These are phyloP conservation scores for Ptychodera flava DNA, from an alignment of 35 echinoderm and acorn worm genomes.

Conservation along the genomic window DNA sequence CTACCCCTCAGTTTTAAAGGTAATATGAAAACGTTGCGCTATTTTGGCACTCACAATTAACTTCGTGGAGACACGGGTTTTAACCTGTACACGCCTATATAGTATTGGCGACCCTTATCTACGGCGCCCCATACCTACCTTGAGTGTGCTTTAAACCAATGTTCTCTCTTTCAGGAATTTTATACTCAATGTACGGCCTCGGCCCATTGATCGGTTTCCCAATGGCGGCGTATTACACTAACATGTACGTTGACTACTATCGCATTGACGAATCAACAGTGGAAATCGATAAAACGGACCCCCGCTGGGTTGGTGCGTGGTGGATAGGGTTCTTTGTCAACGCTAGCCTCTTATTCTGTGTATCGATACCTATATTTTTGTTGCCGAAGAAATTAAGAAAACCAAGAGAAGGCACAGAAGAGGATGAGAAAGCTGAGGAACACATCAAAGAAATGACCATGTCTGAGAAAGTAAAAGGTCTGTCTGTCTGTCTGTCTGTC, in stretches of 20 bases:
- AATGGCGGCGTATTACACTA: neutral
- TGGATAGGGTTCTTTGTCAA: constrained; percentile 23
- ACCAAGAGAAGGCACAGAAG: too few relatives aligned
- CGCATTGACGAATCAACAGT: constrained; percentile 5
- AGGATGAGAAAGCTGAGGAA: too few relatives aligned
- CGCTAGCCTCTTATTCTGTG: neutral
- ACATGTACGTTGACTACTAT: constrained; percentile 26
- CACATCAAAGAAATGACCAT: too few relatives aligned
- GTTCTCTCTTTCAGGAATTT: constrained; percentile 26
- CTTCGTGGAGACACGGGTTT: too few relatives aligned
- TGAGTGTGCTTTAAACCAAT: too few relatives aligned
- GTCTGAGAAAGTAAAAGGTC: too few relatives aligned
- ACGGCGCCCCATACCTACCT: too few relatives aligned
- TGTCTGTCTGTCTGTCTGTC: neutral
- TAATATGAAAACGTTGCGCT: too few relatives aligned
- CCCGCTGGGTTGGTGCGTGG: constrained; percentile 25
- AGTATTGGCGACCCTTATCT: too few relatives aligned
- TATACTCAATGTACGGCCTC: constrained; percentile 26
- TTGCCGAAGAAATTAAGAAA: constrained; percentile 20
- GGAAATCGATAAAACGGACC: neutral
- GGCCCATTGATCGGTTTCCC: constrained; percentile 12
- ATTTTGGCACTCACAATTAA: too few relatives aligned
- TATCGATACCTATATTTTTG: neutral
- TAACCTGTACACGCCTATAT: too few relatives aligned
- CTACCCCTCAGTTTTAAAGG: too few relatives aligned